Conservation (phyloP, 1,140 invertebrate genomes). For the Microplitis mediator region DNA sequence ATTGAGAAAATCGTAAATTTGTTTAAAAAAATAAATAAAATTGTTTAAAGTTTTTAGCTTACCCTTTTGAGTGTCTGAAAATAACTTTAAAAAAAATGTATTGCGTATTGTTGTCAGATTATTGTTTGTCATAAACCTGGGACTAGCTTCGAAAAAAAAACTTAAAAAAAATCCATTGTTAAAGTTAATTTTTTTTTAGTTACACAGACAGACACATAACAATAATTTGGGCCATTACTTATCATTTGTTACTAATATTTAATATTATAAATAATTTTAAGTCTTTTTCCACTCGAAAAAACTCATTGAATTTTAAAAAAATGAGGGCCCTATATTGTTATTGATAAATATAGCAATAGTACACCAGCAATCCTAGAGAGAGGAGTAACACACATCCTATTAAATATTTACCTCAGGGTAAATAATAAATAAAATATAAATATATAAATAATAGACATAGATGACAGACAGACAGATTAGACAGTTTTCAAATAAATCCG, state of each 20-base stretch:
- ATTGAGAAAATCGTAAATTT: not conserved
- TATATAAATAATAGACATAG: not conserved
- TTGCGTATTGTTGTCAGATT: not conserved
- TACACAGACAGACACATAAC: constrained; percentile 58
- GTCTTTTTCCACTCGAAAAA: too few relatives aligned
- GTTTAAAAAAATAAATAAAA: not conserved
- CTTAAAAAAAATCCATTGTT: constrained; percentile 31
- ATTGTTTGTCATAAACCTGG: constrained; percentile 39
- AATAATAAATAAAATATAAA: not conserved
- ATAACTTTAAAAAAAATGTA: not conserved
- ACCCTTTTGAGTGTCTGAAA: not conserved
- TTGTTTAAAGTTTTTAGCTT: not conserved
- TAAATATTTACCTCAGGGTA: not conserved
- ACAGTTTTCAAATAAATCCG: too few relatives aligned
- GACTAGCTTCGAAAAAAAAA: constrained; percentile 49
- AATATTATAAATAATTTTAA: constrained; percentile 1
- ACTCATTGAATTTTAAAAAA: too few relatives aligned
- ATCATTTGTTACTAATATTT: not conserved
- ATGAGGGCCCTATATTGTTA: constrained; percentile 5
- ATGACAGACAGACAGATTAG: not conserved
- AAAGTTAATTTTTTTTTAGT: constrained; percentile 32
- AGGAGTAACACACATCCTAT: not conserved
- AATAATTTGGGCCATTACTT: constrained; percentile 34
- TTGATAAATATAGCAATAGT: constrained; percentile 4
- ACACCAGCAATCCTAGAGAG: constrained; percentile 23